Evolutionary conservation across 2,113 vertebrate species (phyloP).

Genomic region (Butorides virescens): DNA sequence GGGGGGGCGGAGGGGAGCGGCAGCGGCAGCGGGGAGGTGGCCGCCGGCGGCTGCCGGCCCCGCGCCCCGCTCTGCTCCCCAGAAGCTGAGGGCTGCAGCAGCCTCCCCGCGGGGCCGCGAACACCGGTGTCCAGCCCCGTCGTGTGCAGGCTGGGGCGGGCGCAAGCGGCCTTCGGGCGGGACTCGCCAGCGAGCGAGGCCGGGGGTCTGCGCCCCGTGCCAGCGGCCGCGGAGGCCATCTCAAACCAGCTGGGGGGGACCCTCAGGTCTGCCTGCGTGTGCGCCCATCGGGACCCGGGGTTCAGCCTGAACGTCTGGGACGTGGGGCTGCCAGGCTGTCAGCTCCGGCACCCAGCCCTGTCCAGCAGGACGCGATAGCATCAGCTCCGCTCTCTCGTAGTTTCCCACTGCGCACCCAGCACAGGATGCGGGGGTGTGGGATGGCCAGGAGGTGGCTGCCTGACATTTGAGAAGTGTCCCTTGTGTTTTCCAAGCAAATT

Average conservation of each 20-base stretch:
- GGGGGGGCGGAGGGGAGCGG: not conserved
- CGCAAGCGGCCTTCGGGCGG: not conserved
- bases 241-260: not conserved
- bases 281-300: rapidly evolving
- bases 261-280: too few relatives aligned
- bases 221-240: not conserved
- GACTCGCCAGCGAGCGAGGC: not conserved
- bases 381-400: not conserved
- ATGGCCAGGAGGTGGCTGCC: not conserved
- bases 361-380: not conserved
- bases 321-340: not conserved
- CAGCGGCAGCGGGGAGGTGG: not conserved
- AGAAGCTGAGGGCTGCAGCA: rapidly evolving
- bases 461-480: not conserved
- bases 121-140: rapidly evolving
- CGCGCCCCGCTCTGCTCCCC: rapidly evolving
- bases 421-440: not conserved
- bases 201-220: not conserved
- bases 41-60: not conserved
- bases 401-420: not conserved
- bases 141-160: not conserved
- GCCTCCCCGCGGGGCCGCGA: rapidly evolving
- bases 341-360: not conserved
- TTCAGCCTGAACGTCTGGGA: not conserved
- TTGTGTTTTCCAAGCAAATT: not conserved